These are phyloP conservation scores for Megaceryle torquata DNA, from an alignment of 2,113 vertebrate species.

Conservation along the genomic window DNA sequence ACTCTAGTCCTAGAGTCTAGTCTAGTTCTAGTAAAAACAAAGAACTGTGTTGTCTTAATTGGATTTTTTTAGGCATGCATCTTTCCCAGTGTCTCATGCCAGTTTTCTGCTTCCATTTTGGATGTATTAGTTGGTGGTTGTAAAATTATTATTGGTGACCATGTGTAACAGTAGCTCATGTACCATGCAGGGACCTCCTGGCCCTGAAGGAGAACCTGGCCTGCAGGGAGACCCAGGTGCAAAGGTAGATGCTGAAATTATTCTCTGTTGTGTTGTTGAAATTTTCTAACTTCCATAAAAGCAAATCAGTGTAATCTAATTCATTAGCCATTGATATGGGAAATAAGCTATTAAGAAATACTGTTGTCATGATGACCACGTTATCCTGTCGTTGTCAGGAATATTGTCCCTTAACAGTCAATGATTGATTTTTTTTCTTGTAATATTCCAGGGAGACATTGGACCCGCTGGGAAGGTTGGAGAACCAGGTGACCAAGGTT, in stretches of 20 bases:
- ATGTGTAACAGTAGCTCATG: neutral
- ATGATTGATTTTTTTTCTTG: neutral
- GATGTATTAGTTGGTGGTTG: neutral
- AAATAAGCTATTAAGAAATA: neutral
- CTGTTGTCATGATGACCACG: neutral
- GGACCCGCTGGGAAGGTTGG: conserved; percentile 80
- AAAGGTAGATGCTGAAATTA: conserved; percentile 77
- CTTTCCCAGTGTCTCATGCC: neutral
- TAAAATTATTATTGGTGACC: neutral
- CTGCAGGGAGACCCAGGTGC: conserved; percentile 85
- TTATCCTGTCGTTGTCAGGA: neutral
- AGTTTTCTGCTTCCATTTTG: neutral
- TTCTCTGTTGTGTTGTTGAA: neutral
- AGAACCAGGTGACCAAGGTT: conserved; percentile 82
- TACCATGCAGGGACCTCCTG: conserved; percentile 82
- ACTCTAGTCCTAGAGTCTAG: neutral
- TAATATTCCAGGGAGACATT: conserved; percentile 78
- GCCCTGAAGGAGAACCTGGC: conserved; percentile 87
- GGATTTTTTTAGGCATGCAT: neutral
- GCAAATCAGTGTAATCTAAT: neutral
- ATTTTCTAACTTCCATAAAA: neutral
- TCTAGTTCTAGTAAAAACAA: neutral
- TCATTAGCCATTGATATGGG: neutral
- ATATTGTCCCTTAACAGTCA: neutral
- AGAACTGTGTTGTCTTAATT: neutral